These are phyloP conservation scores for Lates calcarifer DNA, from an alignment of 2,113 vertebrate genomes.

Conservation along the genomic window DNA sequence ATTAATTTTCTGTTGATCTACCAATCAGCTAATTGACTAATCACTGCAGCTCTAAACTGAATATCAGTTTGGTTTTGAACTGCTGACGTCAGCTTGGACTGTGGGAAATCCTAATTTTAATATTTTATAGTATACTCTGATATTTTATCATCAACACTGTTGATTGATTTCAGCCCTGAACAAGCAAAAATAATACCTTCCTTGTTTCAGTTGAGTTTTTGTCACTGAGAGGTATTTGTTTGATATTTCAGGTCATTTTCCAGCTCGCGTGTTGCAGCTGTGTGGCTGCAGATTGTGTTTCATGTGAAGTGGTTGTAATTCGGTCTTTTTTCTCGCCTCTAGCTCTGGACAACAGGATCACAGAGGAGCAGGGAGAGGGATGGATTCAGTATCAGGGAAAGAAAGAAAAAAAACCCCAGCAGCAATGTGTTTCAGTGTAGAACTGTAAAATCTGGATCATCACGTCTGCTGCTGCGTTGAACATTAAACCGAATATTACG, in stretches of 20 bases:
- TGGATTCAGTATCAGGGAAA: slow-evolving; percentile 24
- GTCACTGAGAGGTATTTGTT: not conserved
- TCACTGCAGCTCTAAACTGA: too few relatives aligned
- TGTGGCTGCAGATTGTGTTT: slow-evolving; percentile 42
- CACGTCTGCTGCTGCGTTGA: not conserved
- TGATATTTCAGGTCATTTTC: slow-evolving; percentile 21
- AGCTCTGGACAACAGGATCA: slow-evolving; percentile 39
- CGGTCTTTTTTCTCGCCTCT: slow-evolving; percentile 25
- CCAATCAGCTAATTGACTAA: too few relatives aligned
- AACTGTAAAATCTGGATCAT: slow-evolving; percentile 17
- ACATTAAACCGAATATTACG: not conserved
- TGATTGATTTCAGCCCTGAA: too few relatives aligned
- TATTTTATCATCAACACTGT: too few relatives aligned
- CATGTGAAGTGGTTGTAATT: slow-evolving; percentile 32
- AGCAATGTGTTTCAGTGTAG: not conserved
- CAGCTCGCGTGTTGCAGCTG: slow-evolving; percentile 27
- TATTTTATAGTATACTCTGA: too few relatives aligned
- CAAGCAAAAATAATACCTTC: too few relatives aligned
- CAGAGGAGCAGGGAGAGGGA: slow-evolving; percentile 25
- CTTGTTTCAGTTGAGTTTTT: not conserved
- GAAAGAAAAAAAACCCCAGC: too few relatives aligned
- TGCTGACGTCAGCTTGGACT: too few relatives aligned
- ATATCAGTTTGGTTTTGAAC: too few relatives aligned
- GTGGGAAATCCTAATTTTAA: too few relatives aligned
- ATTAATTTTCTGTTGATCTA: too few relatives aligned